Evolutionary conservation across 2,888 invertebrate species (phyloP), one percentile per base, ranked within the genome.

Genomic region (Acleris emargana): DNA sequence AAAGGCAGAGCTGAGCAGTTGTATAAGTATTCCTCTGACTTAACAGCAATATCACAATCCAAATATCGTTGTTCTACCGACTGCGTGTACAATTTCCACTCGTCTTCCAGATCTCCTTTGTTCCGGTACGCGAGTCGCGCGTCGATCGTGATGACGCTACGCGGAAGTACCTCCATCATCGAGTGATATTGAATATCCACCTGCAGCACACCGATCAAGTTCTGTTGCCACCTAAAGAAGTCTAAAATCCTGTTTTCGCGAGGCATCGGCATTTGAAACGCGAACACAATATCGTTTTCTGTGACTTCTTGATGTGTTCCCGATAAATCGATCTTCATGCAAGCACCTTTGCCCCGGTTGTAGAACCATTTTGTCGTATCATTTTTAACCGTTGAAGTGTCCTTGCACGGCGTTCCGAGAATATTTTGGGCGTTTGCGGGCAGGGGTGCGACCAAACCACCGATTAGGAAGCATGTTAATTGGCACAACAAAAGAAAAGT

Each of bases 141-240:
- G 81, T 98, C 97, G 62, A 98, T 92, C 5, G 97, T 97, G 20
- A 98, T 83, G 67, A 94, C 94, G 28, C 95, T 95, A 38, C 94
- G 94, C 1, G 95, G 94, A 66, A 94, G 87, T 75, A 95, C 86
- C 83, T 94, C 92, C 76, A 94, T 93, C 74, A 94, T 93, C 1
- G 93, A 91, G 75, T 95, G 94, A 78, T 97, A 97, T 32, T 94
- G 93, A 67, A 99, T 95, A 71, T 99, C 98, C 42, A 98, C 91
- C 83, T 97, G 96, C 22, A 99, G 88, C 20, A 99, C 96, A 3
- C 98, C 98, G 64, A 99, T 97, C 67, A 99, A 93, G 89, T 97
- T 98, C 87, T 99, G 99, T 85, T 99, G 99, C 99, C 99, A 99
- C 71, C 99, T 94, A 0, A 98, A 98, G 89, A 97, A 99, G 87